Evolutionary conservation across 1,140 invertebrate species (phyloP).

Genomic region (Ditylenchus dipsaci): DNA sequence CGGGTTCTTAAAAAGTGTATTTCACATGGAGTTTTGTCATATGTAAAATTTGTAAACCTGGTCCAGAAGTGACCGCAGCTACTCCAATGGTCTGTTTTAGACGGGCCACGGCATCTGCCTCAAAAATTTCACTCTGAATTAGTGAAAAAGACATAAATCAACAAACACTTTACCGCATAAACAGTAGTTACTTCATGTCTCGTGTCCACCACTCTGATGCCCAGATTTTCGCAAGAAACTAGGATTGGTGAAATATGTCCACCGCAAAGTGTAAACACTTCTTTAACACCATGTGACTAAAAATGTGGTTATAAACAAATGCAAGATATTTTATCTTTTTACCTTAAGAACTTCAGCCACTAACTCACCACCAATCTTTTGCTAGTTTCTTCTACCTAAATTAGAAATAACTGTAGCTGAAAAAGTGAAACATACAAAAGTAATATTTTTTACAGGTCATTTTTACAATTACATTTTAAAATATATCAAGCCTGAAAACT

Average conservation of each 20-base stretch:
- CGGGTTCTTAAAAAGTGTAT: too few relatives aligned
- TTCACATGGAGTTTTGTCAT: too few relatives aligned
- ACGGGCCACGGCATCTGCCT: conserved; percentile 67
- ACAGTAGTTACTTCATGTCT: conserved; percentile 68
- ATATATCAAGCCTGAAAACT: too few relatives aligned
- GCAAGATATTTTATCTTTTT: conserved; percentile 19
- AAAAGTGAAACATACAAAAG: too few relatives aligned
- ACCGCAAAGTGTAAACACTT: conserved; percentile 67
- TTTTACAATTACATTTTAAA: too few relatives aligned
- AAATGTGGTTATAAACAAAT: conserved; percentile 25
- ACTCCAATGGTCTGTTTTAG: conserved; percentile 68
- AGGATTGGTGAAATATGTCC: conserved; percentile 70
- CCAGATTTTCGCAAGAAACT: conserved; percentile 65
- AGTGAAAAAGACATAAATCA: too few relatives aligned
- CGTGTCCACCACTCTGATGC: conserved; percentile 67
- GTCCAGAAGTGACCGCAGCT: conserved; percentile 68
- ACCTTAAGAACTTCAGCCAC: conserved; percentile 67
- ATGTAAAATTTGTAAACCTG: conserved; percentile 52
- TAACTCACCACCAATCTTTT: conserved; percentile 65
- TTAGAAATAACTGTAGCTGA: too few relatives aligned
- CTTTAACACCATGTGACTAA: conserved; percentile 64
- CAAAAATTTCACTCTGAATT: too few relatives aligned
- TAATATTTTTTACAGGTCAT: too few relatives aligned
- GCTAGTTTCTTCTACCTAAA: conserved; percentile 61
- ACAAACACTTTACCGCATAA: conserved; percentile 61